Percentiles rank a stretch among this genome's conserved stretches.
Evolutionary conservation across 2,797 vertebrate genomes (phyloP).

Genomic region (Chaetophractus vellerosus): DNA sequence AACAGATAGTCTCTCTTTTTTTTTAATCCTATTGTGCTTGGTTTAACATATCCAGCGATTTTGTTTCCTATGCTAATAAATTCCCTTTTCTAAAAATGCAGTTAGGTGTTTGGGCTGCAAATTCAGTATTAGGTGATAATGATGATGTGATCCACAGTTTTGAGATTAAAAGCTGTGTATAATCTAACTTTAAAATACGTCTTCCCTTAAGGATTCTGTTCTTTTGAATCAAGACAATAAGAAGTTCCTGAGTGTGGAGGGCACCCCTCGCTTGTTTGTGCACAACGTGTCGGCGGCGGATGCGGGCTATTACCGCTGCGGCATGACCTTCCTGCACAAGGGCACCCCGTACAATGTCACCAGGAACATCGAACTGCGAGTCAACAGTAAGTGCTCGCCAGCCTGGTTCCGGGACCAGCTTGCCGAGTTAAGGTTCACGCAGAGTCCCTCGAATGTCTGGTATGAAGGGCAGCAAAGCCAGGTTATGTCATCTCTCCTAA

Average conservation of each 20-base stretch:
- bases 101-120: background rate
- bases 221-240: slow-evolving; percentile 81
- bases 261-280: slow-evolving; percentile 87
- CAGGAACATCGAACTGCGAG: slow-evolving; percentile 89
- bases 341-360: slow-evolving; percentile 90
- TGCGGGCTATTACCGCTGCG: slow-evolving; percentile 93
- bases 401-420: background rate
- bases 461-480: background rate
- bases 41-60: background rate
- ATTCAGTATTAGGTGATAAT: background rate
- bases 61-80: background rate
- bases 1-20: background rate
- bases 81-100: slow-evolving; percentile 21
- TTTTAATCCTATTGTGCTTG: background rate
- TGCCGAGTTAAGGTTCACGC: too few species aligned
- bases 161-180: background rate
- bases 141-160: background rate
- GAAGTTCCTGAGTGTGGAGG: slow-evolving; percentile 78
- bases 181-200: background rate
- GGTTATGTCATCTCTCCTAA: background rate
- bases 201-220: slow-evolving; percentile 84
- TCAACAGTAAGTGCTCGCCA: slow-evolving; percentile 89
- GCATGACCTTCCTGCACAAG: slow-evolving; percentile 87
- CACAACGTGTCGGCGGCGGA: slow-evolving; percentile 88
- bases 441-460: background rate